Evolutionary conservation across 2,113 vertebrate species (phyloP).

Genomic region (Pterocles gutturalis): DNA sequence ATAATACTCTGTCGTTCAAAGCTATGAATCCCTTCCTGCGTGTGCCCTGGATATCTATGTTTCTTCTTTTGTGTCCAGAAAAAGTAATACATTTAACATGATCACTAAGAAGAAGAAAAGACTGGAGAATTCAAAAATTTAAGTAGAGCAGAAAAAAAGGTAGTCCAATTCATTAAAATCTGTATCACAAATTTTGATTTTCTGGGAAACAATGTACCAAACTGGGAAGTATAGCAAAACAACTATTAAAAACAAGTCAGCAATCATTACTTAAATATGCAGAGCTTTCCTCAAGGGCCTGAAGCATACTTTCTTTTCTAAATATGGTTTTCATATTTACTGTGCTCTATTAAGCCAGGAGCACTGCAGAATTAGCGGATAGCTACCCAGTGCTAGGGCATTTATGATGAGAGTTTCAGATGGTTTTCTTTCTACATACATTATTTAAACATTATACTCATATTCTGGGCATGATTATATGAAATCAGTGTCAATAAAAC

Average conservation of each 20-base stretch:
- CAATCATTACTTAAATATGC: not conserved
- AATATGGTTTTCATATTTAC: not conserved
- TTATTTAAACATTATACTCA: not conserved
- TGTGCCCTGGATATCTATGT: not conserved
- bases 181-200: not conserved
- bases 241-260: not conserved
- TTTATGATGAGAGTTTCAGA: not conserved
- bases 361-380: not conserved
- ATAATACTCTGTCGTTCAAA: not conserved
- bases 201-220: not conserved
- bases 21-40: not conserved
- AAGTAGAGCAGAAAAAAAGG: not conserved
- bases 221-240: not conserved
- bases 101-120: not conserved
- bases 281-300: not conserved
- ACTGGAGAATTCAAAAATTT: not conserved
- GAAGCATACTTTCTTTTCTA: not conserved
- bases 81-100: not conserved
- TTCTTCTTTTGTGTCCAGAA: not conserved
- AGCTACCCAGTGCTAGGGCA: not conserved
- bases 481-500: not conserved
- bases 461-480: not conserved
- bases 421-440: not conserved
- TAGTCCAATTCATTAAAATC: not conserved
- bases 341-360: not conserved